Evolutionary conservation across 1,140 invertebrate genomes (phyloP), one percentile per base, ranked within the genome.

Genomic region (Rhagoletis zephyria): DNA sequence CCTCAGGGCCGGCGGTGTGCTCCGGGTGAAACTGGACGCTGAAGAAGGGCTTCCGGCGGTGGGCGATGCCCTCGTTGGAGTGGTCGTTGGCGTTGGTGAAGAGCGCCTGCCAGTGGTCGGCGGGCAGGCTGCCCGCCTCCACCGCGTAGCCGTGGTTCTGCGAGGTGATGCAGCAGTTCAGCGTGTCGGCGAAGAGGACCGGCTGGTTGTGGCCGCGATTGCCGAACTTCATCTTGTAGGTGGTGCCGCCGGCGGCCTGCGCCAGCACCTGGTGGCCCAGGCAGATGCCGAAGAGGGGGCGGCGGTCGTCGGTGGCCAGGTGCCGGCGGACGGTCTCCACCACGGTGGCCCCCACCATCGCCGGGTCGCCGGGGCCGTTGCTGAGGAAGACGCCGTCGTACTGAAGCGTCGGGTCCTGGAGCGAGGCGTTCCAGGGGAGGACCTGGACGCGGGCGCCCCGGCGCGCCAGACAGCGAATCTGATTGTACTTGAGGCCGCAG

Each of bases 21-120:
- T 99, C 99, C 0, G 99, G 99, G 94, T 99, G 99, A 93, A 99
- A 99, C 93, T 99, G 99, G 1, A 99, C 98, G 91, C 98, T 99
- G 91, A 96, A 97, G 89, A 95, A 99, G 3, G 99, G 99, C 60
- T 96, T 94, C 0, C 90, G 94, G 4, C 95, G 94, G 91, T 99
- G 98, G 16, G 98, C 95, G 88, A 99, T 60, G 95, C 97, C 92
- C 95, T 95, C 95, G 89, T 95, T 96, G 45, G 95, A 95, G 89
- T 94, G 93, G 89, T 95, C 95, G 85, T 96, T 95, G 97, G 96
- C 97, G 93, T 99, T 99, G 0, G 96, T 97, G 91, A 99, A 99
- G 0, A 99, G 94, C 5, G 95, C 93, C 86, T 96, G 94, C 98
- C 98, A 99, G n/a, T n/a, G n/a, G 87, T 95, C 94, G 7, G 90